Percentiles rank a stretch among this genome's conserved stretches.
Conservation (phyloP, 2,113 vertebrate species). For the Scalopus aquaticus region DNA sequence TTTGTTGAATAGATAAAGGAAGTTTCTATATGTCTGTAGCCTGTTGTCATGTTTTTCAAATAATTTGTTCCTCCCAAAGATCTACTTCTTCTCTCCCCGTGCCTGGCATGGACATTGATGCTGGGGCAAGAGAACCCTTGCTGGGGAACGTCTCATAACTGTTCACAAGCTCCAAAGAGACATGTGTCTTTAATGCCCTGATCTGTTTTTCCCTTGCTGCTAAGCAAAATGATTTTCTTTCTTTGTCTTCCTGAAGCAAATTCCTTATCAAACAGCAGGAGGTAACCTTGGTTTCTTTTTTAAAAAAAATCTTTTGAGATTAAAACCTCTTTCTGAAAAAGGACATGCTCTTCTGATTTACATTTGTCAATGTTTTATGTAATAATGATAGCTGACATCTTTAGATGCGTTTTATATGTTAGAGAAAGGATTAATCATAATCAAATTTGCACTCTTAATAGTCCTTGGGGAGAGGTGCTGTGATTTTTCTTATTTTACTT, state of each 20-base stretch:
- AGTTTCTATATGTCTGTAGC: neutral
- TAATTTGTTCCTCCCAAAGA: neutral
- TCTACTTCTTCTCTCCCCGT: neutral
- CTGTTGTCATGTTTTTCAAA: neutral
- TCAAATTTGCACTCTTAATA: constrained; percentile 24
- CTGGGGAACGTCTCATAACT: neutral
- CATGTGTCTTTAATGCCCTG: neutral
- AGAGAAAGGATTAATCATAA: neutral
- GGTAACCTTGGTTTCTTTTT: neutral
- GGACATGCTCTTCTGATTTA: neutral
- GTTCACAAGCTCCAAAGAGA: neutral
- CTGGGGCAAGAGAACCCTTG: accelerated
- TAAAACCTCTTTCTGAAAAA: neutral
- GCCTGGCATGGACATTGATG: neutral
- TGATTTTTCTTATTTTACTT: constrained; percentile 3
- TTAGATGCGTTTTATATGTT: neutral
- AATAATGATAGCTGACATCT: neutral
- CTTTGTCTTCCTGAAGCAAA: neutral
- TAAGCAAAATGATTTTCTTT: neutral
- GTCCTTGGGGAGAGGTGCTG: neutral
- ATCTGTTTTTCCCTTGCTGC: neutral
- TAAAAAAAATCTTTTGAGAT: neutral
- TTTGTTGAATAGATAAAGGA: neutral
- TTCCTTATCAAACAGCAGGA: neutral
- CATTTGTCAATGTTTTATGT: neutral